Conservation (phyloP, 2,113 vertebrate species). For the Heliornis fulica region DNA sequence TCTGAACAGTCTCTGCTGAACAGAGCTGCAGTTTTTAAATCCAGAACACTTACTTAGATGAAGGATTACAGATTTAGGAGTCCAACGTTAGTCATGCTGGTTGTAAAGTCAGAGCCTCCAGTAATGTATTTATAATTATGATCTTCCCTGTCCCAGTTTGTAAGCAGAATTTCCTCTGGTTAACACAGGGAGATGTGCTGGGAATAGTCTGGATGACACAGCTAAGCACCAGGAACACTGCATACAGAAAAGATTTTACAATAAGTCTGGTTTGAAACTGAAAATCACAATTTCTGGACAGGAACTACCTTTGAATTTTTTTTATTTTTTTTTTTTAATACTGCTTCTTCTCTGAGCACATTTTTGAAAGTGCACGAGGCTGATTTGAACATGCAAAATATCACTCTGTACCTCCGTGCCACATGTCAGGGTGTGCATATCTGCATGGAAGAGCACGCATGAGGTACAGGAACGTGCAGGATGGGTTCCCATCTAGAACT, state of each 20-base stretch:
- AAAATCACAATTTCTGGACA: not conserved
- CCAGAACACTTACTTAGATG: not conserved
- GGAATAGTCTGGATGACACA: not conserved
- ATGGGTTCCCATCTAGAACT: not conserved
- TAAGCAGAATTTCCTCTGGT: not conserved
- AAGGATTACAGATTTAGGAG: not conserved
- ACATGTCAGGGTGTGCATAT: not conserved
- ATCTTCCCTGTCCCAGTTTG: not conserved
- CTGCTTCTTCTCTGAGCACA: not conserved
- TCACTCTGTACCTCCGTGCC: not conserved
- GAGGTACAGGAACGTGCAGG: not conserved
- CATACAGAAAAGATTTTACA: not conserved
- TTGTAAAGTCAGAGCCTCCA: not conserved
- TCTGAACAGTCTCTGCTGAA: not conserved
- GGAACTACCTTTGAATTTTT: not conserved
- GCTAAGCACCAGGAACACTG: not conserved
- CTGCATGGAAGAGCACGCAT: not conserved
- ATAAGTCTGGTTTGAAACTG: not conserved
- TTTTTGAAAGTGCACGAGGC: not conserved
- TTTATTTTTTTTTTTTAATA: not conserved
- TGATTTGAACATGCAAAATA: not conserved
- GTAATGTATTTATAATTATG: not conserved
- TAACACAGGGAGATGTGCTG: not conserved
- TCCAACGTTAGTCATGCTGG: not conserved
- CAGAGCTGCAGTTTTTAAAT: not conserved